phyloP scores from a whole-genome alignment of 2,113 vertebrate species.

The Xenopus borealis region DNA sequence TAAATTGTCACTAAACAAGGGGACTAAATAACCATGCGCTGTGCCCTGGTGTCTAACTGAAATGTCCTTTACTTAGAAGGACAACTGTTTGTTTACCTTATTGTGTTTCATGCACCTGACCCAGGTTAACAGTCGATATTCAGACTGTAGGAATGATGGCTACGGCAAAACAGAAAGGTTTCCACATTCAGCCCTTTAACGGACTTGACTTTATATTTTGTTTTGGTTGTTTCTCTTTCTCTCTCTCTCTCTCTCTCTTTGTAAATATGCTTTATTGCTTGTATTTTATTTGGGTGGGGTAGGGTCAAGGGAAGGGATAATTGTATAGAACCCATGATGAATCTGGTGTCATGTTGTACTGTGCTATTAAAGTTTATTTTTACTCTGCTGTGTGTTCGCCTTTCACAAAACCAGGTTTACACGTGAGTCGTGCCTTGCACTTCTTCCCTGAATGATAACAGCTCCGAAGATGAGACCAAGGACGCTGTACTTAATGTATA shows the following conservation, averaged over 20 bases:
- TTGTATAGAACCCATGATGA: slow-evolving; percentile 28
- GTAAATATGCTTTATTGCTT: slow-evolving; percentile 40
- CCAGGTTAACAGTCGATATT: slow-evolving; percentile 23
- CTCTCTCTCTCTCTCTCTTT: slow-evolving; percentile 9
- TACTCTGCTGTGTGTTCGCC: slow-evolving; percentile 30
- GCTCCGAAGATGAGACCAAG: not conserved
- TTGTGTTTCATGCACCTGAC: slow-evolving; percentile 40
- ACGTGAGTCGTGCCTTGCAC: not conserved
- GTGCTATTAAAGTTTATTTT: slow-evolving; percentile 44
- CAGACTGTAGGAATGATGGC: slow-evolving; percentile 18
- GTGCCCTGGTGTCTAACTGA: slow-evolving; percentile 8
- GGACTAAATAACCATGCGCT: slow-evolving; percentile 23
- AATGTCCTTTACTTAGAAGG: slow-evolving; percentile 32
- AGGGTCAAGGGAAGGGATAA: not conserved
- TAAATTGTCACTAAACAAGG: slow-evolving; percentile 1
- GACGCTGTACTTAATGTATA: not conserved
- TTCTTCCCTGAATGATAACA: not conserved
- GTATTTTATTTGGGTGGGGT: slow-evolving; percentile 29
- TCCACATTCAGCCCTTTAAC: slow-evolving; percentile 13
- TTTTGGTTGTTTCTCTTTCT: not conserved
- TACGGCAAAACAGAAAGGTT: slow-evolving; percentile 9
- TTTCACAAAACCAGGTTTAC: not conserved
- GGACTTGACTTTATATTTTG: slow-evolving; percentile 18
- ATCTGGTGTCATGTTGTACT: slow-evolving; percentile 31
- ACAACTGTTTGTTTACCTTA: slow-evolving; percentile 41